Percentiles rank a stretch among this genome's conserved stretches.
Evolutionary conservation across 1,140 invertebrate genomes (phyloP).

Genomic region (Drosophila jambulina): DNA sequence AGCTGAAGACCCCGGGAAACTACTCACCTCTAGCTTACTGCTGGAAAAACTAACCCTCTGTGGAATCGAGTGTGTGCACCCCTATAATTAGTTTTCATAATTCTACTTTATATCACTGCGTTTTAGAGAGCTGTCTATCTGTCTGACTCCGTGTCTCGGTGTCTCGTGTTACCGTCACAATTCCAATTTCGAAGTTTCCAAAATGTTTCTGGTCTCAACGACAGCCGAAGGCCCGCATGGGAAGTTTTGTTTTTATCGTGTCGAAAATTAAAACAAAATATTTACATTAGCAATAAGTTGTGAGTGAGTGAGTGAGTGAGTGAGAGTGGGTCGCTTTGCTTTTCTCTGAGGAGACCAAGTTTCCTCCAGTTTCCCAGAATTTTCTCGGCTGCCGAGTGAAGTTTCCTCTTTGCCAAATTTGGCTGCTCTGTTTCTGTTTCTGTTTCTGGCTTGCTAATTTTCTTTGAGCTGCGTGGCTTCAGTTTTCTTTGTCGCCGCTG

Average conservation of each 20-base stretch:
- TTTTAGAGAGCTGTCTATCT: slow-evolving; percentile 63
- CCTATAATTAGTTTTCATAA: slow-evolving; percentile 81
- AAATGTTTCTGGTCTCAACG: slow-evolving; percentile 13
- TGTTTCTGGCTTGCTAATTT: slow-evolving; percentile 50
- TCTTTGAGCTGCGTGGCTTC: slow-evolving; percentile 37
- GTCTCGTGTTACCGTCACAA: slow-evolving; percentile 55
- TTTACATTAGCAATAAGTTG: slow-evolving; percentile 79
- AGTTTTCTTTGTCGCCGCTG: slow-evolving; percentile 41
- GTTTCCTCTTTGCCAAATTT: slow-evolving; percentile 38
- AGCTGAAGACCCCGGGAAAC: slow-evolving; percentile 21
- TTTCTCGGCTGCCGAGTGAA: slow-evolving; percentile 12
- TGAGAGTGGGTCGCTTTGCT: slow-evolving; percentile 6
- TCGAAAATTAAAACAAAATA: slow-evolving; percentile 78
- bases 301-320: slow-evolving; percentile 27
- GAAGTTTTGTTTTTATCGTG: slow-evolving; percentile 60
- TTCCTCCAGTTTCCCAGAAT: slow-evolving; percentile 32
- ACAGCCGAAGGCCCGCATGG: slow-evolving; percentile 56
- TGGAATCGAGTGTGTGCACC: slow-evolving; percentile 43
- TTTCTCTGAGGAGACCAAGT: slow-evolving; percentile 4
- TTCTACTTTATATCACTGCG: slow-evolving; percentile 77
- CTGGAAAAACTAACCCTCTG: slow-evolving; percentile 3
- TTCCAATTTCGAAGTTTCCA: slow-evolving; percentile 46
- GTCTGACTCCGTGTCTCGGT: slow-evolving; percentile 13
- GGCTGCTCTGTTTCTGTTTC: slow-evolving; percentile 46
- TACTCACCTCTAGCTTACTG: slow-evolving; percentile 18